Percentiles rank a stretch among this genome's conserved stretches.
Evolutionary conservation across 2,888 invertebrate species (phyloP).

Genomic region (Chymomyza procnemis): DNA sequence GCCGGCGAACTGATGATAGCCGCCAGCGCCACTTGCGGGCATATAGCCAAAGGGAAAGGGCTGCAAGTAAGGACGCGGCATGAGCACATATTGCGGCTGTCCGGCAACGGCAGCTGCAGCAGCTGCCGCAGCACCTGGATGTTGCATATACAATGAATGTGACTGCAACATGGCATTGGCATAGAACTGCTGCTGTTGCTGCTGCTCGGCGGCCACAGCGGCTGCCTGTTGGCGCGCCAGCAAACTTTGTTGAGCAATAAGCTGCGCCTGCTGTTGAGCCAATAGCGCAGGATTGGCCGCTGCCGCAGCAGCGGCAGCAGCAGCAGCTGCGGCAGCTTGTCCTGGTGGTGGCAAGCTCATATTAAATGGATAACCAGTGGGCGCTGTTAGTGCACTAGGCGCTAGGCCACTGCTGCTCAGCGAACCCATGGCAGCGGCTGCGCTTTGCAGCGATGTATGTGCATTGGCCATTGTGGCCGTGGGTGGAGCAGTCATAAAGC

Average conservation of each 20-base stretch:
- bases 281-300: slow-evolving; percentile 77
- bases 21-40: slow-evolving; percentile 40
- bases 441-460: slow-evolving; percentile 41
- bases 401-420: slow-evolving; percentile 47
- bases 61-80: slow-evolving; percentile 77
- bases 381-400: slow-evolving; percentile 35
- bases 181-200: slow-evolving; percentile 65
- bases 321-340: slow-evolving; percentile 26
- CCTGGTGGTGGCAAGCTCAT: slow-evolving; percentile 75
- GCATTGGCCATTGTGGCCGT: slow-evolving; percentile 43
- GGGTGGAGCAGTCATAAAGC: slow-evolving; percentile 28
- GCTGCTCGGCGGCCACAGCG: slow-evolving; percentile 78
- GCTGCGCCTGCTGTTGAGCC: slow-evolving; percentile 81
- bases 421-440: slow-evolving; percentile 22
- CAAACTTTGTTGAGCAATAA: slow-evolving; percentile 85
- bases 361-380: slow-evolving; percentile 69
- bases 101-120: slow-evolving; percentile 52
- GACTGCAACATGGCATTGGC: slow-evolving; percentile 64
- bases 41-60: slow-evolving; percentile 75
- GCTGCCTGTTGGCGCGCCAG: slow-evolving; percentile 84
- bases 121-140: slow-evolving; percentile 59
- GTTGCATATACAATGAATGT: slow-evolving; percentile 65
- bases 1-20: slow-evolving; percentile 53
- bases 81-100: slow-evolving; percentile 77
- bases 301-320: slow-evolving; percentile 41